A percentile compares a stretch with the other conserved stretches of the same genome.
Evolutionary conservation across 2,888 invertebrate genomes (phyloP).

Genomic region (Pyrgus malvae): DNA sequence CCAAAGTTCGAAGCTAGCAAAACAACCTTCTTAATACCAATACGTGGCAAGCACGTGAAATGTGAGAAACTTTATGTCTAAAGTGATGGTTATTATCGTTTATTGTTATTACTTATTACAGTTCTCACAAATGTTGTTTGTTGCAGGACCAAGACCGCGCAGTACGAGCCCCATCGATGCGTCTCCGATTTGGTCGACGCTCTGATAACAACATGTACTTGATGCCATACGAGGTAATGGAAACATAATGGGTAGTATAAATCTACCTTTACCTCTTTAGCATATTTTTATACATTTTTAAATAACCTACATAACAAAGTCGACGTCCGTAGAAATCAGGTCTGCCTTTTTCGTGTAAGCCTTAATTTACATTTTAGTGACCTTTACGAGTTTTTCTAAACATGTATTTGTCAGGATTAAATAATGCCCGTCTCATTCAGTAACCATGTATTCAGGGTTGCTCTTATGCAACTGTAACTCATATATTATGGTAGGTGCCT

Average conservation of each 20-base stretch:
- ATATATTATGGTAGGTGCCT: too few relatives aligned
- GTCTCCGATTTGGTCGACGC: slow-evolving; percentile 89
- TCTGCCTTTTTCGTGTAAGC: slow-evolving; percentile 23
- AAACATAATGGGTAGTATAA: background rate
- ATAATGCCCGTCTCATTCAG: background rate
- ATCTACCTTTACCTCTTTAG: background rate
- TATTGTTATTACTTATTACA: slow-evolving; percentile 31
- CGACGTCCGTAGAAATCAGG: background rate
- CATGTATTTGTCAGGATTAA: background rate
- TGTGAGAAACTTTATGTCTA: background rate
- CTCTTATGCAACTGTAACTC: too few relatives aligned
- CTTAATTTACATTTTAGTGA: slow-evolving; percentile 9
- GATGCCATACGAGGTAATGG: slow-evolving; percentile 69
- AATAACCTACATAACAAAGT: background rate
- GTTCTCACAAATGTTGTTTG: slow-evolving; percentile 28
- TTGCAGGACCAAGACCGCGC: slow-evolving; percentile 82
- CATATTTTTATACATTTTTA: background rate
- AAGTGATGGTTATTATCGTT: slow-evolving; percentile 2
- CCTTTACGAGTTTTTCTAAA: slow-evolving; percentile 1
- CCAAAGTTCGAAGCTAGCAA: background rate
- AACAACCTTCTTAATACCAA: background rate
- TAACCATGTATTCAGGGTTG: background rate
- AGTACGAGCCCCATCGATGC: slow-evolving; percentile 88
- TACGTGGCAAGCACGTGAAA: slow-evolving; percentile 3
- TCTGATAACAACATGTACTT: slow-evolving; percentile 85